Conservation (phyloP, 2,888 invertebrate species). For the Parascotia fuliginaria region DNA sequence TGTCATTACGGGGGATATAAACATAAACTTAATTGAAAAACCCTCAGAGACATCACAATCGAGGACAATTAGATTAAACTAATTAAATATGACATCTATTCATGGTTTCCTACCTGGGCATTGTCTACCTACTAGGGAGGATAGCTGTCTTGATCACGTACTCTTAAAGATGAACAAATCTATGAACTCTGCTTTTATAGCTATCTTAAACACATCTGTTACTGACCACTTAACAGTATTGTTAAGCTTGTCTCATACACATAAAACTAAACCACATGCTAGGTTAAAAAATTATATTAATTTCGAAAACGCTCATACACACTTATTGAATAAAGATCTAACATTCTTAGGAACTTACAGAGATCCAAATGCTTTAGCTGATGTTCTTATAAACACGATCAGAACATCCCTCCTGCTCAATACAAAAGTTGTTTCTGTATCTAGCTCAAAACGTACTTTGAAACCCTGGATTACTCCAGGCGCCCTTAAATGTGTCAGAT, state of each 20-base stretch:
- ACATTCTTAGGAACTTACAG: neutral
- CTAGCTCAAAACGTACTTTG: neutral
- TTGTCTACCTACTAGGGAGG: too few species aligned
- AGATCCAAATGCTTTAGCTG: neutral
- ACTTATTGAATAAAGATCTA: neutral
- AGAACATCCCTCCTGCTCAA: neutral
- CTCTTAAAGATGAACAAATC: neutral
- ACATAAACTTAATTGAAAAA: slow-evolving; percentile 6
- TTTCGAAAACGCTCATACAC: neutral
- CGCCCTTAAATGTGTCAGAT: neutral
- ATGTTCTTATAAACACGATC: neutral
- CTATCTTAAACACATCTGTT: neutral
- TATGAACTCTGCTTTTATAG: neutral
- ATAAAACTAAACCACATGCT: neutral
- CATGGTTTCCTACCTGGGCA: too few species aligned
- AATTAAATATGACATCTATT: neutral
- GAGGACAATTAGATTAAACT: slow-evolving; percentile 4
- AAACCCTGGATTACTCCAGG: slow-evolving; percentile 1
- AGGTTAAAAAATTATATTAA: too few species aligned
- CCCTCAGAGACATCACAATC: neutral
- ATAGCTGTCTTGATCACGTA: too few species aligned
- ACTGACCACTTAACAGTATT: neutral
- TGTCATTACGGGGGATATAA: slow-evolving; percentile 8
- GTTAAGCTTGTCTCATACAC: neutral
- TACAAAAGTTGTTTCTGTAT: neutral